Base-by-base conservation (phyloP, 1,140 invertebrate species). In the Pararge aegeria region DNA sequence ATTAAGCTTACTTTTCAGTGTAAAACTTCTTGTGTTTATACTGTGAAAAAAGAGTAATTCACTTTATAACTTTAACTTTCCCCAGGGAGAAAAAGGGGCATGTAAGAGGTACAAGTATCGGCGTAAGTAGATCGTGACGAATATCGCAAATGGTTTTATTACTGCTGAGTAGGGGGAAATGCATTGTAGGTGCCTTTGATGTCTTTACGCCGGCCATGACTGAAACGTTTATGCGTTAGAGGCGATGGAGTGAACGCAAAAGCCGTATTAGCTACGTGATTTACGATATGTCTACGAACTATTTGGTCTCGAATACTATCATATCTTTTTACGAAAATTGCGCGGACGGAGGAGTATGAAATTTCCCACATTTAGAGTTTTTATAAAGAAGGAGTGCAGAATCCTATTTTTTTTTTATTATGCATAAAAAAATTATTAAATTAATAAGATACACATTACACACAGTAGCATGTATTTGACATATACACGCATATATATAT, bases 181-280 rank as follows among this genome's bases (percentile, higher is more conserved):
- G 42, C 19, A 46, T 46, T 46, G 19, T 46, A 46, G n/a, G n/a
- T n/a, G n/a, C 19, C 42, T 46, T 46, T 46, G 42, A 46, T 46
- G 42, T 20, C 42, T 46, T 46, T 46, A 46, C 19, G 42, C 19
- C 42, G 42, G 10, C 42, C 19, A 20, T 46, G 42, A 12, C 38
- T 46, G 16, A 46, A n/a, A 46, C 42, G 19, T 46, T 42, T 42
- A 42, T 42, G 38, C 13, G 38, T 42, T 20, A 46, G 20, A 19
- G 42, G 42, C 42, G 10, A 46, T 46, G 18, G 10, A 20, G 42
- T 46, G 42, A 46, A 46, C 42, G 19, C 42, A 46, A 46, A 46
- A 46, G 42, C 19, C 42, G 12, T 46, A 46, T 46, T 46, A 46
- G 42, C 16, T 1, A 12, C 16, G 18, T 46, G 42, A 46, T 46